These are phyloP conservation scores for Bubalus kerabau DNA, from an alignment of 2,113 vertebrate genomes.

Conservation along the genomic window DNA sequence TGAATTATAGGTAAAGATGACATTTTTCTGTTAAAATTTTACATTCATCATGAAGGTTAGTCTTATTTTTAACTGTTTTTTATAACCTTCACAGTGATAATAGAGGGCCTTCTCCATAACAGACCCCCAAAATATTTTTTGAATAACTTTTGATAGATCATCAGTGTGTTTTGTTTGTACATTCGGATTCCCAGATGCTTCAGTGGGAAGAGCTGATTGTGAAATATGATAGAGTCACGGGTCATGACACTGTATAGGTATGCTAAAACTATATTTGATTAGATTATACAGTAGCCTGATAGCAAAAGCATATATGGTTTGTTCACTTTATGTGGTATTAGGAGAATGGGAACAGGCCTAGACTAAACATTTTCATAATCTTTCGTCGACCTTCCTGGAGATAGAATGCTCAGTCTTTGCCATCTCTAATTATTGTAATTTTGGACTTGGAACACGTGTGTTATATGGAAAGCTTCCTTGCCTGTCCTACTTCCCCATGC, in stretches of 20 bases:
- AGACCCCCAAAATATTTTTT: background rate
- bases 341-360: conserved; percentile 27
- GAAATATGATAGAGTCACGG: conserved; percentile 1
- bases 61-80: background rate
- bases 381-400: conserved; percentile 58
- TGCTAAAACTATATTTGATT: conserved; percentile 35
- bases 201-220: background rate
- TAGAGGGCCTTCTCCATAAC: background rate
- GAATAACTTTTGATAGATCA: background rate
- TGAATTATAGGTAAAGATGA: background rate
- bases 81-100: background rate
- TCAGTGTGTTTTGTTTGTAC: background rate
- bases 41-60: background rate
- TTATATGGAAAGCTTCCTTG: conserved; percentile 25
- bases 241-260: conserved; percentile 12
- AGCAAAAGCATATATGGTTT: background rate
- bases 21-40: background rate
- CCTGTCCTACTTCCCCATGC: background rate
- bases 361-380: conserved; percentile 71
- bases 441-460: conserved; percentile 48
- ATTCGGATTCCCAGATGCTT: background rate
- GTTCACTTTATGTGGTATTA: conserved; percentile 32
- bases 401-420: conserved; percentile 30
- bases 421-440: conserved; percentile 72
- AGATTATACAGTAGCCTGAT: background rate